Evolutionary conservation across 92 coral and sea anemone species (phyloP).

Genomic region (Zoanthus sansibaricus): DNA sequence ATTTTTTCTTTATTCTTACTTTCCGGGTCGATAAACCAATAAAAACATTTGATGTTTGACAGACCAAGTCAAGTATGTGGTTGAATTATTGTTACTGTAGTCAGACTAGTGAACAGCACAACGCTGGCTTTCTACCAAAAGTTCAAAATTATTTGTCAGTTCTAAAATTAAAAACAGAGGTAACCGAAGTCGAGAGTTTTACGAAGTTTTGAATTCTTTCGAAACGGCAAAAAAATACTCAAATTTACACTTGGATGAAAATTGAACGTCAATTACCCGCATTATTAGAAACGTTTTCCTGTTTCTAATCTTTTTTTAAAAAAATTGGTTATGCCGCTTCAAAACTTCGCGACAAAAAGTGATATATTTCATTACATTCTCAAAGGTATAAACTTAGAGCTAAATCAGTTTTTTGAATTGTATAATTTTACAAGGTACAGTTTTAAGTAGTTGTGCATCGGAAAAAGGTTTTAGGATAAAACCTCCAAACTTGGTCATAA

Average conservation of each 20-base stretch:
- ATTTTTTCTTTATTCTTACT: too few relatives aligned
- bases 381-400: not conserved
- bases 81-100: too few relatives aligned
- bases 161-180: not conserved
- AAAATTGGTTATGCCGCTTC: not conserved
- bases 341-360: not conserved
- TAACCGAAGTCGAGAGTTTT: not conserved
- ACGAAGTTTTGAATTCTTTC: not conserved
- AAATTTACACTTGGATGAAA: not conserved
- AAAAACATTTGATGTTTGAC: too few relatives aligned
- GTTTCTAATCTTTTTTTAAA: not conserved
- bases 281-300: not conserved
- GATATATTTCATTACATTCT: not conserved
- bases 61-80: too few relatives aligned
- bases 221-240: not conserved
- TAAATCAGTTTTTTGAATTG: not conserved
- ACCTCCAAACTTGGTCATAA: constrained; percentile 27
- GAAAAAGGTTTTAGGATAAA: not conserved
- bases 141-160: not conserved
- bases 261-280: not conserved
- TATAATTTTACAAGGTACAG: not conserved
- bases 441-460: too few relatives aligned
- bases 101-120: not conserved
- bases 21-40: too few relatives aligned
- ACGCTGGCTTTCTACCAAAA: not conserved